Evolutionary conservation across 2,113 vertebrate genomes (phyloP), one percentile per base, ranked within the genome.

Genomic region (Hypanus sabinus): DNA sequence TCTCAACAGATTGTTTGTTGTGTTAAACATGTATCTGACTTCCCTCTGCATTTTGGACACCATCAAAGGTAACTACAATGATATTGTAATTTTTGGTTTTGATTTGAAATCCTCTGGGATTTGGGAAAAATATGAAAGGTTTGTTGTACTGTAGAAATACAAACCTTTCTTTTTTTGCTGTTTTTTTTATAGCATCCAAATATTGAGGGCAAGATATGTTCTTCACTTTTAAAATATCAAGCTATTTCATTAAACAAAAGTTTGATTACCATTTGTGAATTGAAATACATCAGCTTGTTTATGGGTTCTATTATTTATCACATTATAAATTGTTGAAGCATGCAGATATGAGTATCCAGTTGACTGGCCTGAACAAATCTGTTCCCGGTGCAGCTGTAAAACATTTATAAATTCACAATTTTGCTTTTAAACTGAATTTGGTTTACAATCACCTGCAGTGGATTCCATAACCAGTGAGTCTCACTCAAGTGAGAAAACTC

Each of bases 401-500:
- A 46, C 24, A 11, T 27, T 36, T 55, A 73, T 55, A 73, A 73
- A 93, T 93, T 75, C 91, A 93, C 18, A 73, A 27, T 73, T 55
- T 65, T 65, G 55, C 60, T 90, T 33, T 93, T 93, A 5, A 20
- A 38, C 91, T 30, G 24, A 93, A 93, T 55, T 65, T 30, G 33
- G 85, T 73, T 93, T 73, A 65, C 68, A 75, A 73, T 93, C 68
- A 73, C 73, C 18, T 2, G 38, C 20, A 27, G 24, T 92, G 65
- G 16, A 65, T 27, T 92, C 9, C 27, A 55, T 3, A 71, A 12
- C 36, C 24, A 93, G 36, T 10, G 55, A 55, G 70, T 75, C 36
- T 93, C 91, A 93, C 11, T 75, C 91, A 93, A 73, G 91, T 93
- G 91, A 93, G 91, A 93, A 93, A 93, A 73, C 91, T 93, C 70